Evolutionary conservation across 2,113 vertebrate species (phyloP), one percentile per base, ranked within the genome.

Genomic region (Canis aureus): DNA sequence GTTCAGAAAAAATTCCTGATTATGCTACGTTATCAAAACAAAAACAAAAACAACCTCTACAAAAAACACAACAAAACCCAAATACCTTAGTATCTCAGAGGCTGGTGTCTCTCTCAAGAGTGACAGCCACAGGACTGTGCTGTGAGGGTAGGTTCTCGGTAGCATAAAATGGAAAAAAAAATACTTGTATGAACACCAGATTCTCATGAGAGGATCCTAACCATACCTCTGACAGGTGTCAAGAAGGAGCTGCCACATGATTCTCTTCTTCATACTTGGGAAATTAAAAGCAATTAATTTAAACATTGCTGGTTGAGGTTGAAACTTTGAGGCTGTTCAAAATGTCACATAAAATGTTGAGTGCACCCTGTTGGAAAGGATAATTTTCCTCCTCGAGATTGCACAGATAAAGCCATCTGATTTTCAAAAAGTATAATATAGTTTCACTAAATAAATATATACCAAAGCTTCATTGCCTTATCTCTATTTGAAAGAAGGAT

Each of bases 211-310:
- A 90, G 25, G 49, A 35, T 83, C 76, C 60, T 25, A n/a, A 35
- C 83, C 83, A 55, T 22, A 23, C 67, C 86, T 93, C 92, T 97
- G 95, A 94, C 92, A 95, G 1, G 32, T 92, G 51, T 89, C 53
- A 83, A 89, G 82, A 95, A 62, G 79, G 60, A 94, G 79, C 79
- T 88, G 80, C 84, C 92, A 96, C 49, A 53, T 92, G 78, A 84
- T 94, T 92, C 64, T 91, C 49, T 84, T 87, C 53, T 96, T 74
- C 51, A 43, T 78, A 94, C 97, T 97, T 98, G 88, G 3, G 81
- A 91, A 97, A 98, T 98, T 98, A 98, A 98, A 98, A 97, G 94
- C 95, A 98, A 97, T 97, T 97, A 98, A 97, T 97, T 97, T 92
- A 32, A 74, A 97, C 97, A 97, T 98, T 97, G 88, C 97, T 83